Conservation (phyloP, 2,797 vertebrate genomes). For the Epinephelus malabaricus region DNA sequence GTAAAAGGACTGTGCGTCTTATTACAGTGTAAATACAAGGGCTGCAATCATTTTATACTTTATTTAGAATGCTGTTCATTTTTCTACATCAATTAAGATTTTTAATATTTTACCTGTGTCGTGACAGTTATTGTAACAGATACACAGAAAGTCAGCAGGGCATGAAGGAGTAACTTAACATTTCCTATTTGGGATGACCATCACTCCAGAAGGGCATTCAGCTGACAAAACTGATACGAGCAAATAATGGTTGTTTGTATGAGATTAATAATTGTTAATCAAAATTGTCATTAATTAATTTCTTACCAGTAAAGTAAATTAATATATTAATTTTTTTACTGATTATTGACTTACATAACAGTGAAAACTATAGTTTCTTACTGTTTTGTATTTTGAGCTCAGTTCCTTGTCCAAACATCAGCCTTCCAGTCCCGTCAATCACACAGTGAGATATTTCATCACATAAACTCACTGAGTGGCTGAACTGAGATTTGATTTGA, state of each 20-base stretch:
- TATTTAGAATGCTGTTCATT: no score
- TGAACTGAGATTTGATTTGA: neutral
- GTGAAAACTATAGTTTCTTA: neutral
- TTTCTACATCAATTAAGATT: no score
- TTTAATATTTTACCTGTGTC: no score
- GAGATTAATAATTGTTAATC: neutral
- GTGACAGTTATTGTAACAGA: no score
- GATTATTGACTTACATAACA: neutral
- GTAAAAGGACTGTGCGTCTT: no score
- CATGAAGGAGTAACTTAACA: neutral
- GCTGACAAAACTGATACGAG: neutral
- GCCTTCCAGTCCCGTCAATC: neutral
- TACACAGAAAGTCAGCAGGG: neutral
- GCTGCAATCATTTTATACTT: no score
- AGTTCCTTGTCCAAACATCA: slow-evolving; percentile 19
- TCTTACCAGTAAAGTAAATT: neutral
- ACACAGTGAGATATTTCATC: neutral
- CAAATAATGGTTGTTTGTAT: neutral
- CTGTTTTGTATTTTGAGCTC: slow-evolving; percentile 24
- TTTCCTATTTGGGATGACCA: neutral
- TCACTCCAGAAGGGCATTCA: neutral
- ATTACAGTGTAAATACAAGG: no score
- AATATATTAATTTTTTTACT: neutral
- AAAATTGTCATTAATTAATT: neutral
- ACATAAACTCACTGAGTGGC: neutral